Evolutionary conservation across 2,113 vertebrate genomes (phyloP).

Genomic region (Muntiacus muntjak): DNA sequence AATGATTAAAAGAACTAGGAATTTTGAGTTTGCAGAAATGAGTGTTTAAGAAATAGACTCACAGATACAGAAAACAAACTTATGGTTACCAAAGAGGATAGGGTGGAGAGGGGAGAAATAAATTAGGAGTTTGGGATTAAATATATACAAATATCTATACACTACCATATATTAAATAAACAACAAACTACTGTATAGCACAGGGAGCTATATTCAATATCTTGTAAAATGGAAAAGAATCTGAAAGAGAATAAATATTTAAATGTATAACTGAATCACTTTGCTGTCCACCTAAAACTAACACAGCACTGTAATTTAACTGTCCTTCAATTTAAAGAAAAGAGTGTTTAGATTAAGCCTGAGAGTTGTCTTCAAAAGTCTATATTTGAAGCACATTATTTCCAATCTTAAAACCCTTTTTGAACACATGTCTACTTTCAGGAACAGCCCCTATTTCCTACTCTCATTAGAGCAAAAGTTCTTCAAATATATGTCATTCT

Average conservation of each 20-base stretch:
- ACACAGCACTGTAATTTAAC: not conserved
- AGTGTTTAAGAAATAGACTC: not conserved
- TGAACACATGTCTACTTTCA: not conserved
- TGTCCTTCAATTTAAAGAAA: not conserved
- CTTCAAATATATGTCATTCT: not conserved
- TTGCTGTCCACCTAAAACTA: not conserved
- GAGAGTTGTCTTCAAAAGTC: not conserved
- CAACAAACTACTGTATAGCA: not conserved
- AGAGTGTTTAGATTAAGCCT: not conserved
- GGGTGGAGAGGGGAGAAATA: not conserved
- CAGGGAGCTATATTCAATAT: not conserved
- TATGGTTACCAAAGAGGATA: not conserved
- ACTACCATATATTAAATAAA: not conserved
- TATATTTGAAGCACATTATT: not conserved
- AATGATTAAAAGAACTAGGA: slow-evolving; percentile 6
- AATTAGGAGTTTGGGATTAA: not conserved
- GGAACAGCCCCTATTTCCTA: not conserved
- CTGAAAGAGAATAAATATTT: not conserved
- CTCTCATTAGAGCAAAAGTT: not conserved
- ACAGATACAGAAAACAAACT: not conserved
- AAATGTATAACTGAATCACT: not conserved
- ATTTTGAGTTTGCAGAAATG: not conserved
- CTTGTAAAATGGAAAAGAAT: not conserved
- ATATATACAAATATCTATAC: not conserved
- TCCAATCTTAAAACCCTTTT: not conserved